These are phyloP conservation scores for Prorops nasuta DNA, from an alignment of 1,140 invertebrate genomes.

Conservation along the genomic window DNA sequence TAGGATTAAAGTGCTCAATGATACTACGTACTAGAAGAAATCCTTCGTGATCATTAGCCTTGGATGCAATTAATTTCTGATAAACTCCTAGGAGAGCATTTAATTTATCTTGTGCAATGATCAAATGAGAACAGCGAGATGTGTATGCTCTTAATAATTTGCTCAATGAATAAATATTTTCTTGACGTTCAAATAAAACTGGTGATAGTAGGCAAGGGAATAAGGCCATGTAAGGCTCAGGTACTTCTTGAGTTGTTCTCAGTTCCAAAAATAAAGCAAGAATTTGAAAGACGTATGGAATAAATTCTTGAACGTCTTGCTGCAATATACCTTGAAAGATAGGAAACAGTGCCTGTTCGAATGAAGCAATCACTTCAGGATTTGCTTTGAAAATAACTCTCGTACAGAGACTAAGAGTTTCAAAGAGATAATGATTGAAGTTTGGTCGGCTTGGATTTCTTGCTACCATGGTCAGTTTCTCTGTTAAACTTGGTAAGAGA, in stretches of 20 bases:
- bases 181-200: conserved; percentile 86
- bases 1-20: conserved; percentile 71
- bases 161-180: conserved; percentile 89
- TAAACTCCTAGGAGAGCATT: conserved; percentile 89
- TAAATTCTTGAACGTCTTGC: conserved; percentile 94
- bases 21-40: conserved; percentile 87
- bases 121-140: conserved; percentile 69
- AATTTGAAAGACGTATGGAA: conserved; percentile 97
- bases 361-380: conserved; percentile 75
- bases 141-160: conserved; percentile 86
- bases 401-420: conserved; percentile 85
- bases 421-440: conserved; percentile 98
- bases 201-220: conserved; percentile 87
- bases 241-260: conserved; percentile 60
- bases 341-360: conserved; percentile 89
- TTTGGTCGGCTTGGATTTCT: conserved; percentile 95
- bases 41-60: conserved; percentile 94
- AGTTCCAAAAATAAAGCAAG: conserved; percentile 88
- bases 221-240: conserved; percentile 83
- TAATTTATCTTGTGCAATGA: conserved; percentile 70
- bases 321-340: conserved; percentile 91
- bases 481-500: conserved; percentile 80
- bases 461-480: conserved; percentile 79
- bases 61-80: conserved; percentile 94
- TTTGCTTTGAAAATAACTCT: conserved; percentile 84